Evolutionary conservation across 2,888 invertebrate species (phyloP).

Genomic region (Campopleginae sp.): DNA sequence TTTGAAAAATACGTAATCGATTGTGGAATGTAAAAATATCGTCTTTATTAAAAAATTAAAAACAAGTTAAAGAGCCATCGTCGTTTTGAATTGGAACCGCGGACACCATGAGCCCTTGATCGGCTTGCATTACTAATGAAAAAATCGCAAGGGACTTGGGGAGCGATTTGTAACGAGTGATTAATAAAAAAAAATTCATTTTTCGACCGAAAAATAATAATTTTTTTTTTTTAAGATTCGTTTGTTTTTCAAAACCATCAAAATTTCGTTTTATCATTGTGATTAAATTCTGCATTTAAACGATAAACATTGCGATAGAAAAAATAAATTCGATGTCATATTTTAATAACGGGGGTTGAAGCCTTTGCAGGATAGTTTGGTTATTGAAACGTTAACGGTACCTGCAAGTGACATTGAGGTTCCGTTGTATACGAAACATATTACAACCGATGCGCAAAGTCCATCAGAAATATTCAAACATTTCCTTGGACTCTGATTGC

Average conservation of each 20-base stretch:
- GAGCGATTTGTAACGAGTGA: neutral
- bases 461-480: slow-evolving; percentile 40
- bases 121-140: neutral
- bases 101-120: neutral
- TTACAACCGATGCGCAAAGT: slow-evolving; percentile 22
- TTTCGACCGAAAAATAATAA: too few relatives aligned
- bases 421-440: neutral
- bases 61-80: too few relatives aligned
- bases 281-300: too few relatives aligned
- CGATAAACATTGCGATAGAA: too few relatives aligned
- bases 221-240: too few relatives aligned
- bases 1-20: neutral
- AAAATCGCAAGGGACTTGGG: neutral
- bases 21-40: neutral
- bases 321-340: too few relatives aligned
- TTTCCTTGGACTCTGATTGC: slow-evolving; percentile 10
- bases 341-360: neutral
- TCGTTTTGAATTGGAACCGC: too few relatives aligned
- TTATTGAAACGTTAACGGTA: slow-evolving; percentile 11
- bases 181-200: too few relatives aligned
- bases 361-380: neutral
- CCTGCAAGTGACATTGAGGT: slow-evolving; percentile 11
- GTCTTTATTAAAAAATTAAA: neutral
- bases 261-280: too few relatives aligned
- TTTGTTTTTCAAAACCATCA: too few relatives aligned